phyloP scores from a whole-genome alignment of 2,113 vertebrate genomes.

The Anas platyrhynchos region DNA sequence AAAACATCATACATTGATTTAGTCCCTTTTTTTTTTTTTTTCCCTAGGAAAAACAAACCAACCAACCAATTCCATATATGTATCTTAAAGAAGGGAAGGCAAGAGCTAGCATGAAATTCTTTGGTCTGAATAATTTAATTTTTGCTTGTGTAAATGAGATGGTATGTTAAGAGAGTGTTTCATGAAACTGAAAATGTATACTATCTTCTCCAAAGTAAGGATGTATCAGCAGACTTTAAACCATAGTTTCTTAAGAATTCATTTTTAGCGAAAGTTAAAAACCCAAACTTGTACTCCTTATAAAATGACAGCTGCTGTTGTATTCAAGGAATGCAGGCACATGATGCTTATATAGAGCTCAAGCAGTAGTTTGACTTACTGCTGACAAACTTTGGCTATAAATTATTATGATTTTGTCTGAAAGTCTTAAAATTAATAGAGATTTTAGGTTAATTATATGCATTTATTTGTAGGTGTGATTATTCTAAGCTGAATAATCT shows the following conservation, averaged over 20 bases:
- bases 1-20: neutral
- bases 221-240: neutral
- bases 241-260: neutral
- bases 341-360: neutral
- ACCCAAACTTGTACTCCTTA: neutral
- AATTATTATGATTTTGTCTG: neutral
- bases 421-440: neutral
- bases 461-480: neutral
- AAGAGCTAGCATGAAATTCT: neutral
- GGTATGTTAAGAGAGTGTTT: neutral
- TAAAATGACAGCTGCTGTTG: neutral
- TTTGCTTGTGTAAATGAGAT: neutral
- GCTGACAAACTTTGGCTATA: neutral
- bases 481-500: neutral
- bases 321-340: neutral
- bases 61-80: neutral
- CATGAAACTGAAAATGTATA: neutral
- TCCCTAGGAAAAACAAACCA: neutral
- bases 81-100: neutral
- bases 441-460: neutral
- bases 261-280: neutral
- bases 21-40: neutral
- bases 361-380: neutral
- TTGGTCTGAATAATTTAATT: conserved; percentile 9
- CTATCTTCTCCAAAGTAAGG: neutral